Evolutionary conservation across 2,888 invertebrate species (phyloP).

Genomic region (Cephus spinipes): DNA sequence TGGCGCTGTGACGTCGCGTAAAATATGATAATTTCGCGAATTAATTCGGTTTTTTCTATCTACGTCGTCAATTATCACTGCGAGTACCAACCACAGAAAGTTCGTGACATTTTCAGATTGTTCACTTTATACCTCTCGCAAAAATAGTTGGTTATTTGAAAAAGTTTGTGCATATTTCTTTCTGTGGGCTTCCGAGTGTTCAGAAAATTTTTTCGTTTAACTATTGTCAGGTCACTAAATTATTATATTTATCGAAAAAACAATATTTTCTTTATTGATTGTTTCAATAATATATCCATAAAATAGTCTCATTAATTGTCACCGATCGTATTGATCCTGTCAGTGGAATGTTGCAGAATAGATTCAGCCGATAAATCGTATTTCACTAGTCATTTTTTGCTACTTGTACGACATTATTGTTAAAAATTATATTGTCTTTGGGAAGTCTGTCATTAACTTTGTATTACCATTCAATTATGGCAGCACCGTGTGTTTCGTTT

Average conservation of each 20-base stretch:
- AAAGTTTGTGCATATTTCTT: not conserved
- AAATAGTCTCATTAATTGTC: not conserved
- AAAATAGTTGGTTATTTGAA: not conserved
- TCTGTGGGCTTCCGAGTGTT: not conserved
- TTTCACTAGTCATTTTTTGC: not conserved
- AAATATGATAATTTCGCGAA: conserved; percentile 23
- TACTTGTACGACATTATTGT: not conserved
- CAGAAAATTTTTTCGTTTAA: conserved; percentile 5
- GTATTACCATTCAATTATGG: not conserved
- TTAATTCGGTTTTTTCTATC: conserved; percentile 14
- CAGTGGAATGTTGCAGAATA: not conserved
- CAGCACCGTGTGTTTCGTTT: not conserved
- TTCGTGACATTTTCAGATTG: not conserved
- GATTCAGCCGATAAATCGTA: not conserved
- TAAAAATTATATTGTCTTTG: not conserved
- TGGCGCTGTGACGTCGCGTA: conserved; percentile 24
- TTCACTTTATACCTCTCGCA: not conserved
- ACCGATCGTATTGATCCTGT: not conserved
- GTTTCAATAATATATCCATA: not conserved
- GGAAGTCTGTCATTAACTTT: not conserved
- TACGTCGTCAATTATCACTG: conserved; percentile 11
- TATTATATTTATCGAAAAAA: not conserved
- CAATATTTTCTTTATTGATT: not conserved
- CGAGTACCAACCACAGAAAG: conserved; percentile 9
- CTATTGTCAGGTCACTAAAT: conserved; percentile 1